Evolutionary conservation across 2,797 vertebrate genomes (phyloP).

Genomic region (Distichodus sexfasciatus): DNA sequence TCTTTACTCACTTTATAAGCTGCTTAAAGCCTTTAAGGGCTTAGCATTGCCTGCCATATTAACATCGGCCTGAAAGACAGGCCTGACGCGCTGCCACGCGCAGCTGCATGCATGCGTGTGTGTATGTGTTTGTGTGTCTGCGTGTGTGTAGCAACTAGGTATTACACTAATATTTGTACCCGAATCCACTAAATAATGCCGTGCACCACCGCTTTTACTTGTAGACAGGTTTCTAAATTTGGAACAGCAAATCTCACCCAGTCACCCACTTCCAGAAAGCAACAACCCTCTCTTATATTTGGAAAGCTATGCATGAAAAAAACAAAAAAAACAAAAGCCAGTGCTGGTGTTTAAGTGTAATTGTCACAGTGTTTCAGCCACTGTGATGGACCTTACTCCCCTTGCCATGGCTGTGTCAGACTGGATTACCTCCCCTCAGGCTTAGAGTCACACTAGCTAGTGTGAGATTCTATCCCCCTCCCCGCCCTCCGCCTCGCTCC

Average conservation of each 20-base stretch:
- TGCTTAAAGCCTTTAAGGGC: slow-evolving; percentile 79
- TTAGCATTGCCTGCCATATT: slow-evolving; percentile 77
- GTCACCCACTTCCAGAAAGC: not conserved
- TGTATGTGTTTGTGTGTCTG: slow-evolving; percentile 9
- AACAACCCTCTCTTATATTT: not conserved
- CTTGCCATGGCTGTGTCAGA: not conserved
- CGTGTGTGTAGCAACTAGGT: not conserved
- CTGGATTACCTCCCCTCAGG: slow-evolving; percentile 28
- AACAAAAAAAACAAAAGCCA: too few relatives aligned
- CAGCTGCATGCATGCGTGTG: slow-evolving; percentile 42
- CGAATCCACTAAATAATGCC: not conserved
- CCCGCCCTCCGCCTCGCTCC: slow-evolving; percentile 4
- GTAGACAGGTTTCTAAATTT: not conserved
- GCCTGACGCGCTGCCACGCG: slow-evolving; percentile 74
- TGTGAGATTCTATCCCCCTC: too few relatives aligned
- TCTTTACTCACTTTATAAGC: slow-evolving; percentile 77
- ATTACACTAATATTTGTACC: not conserved
- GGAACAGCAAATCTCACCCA: not conserved
- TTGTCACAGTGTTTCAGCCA: not conserved
- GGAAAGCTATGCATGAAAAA: too few relatives aligned
- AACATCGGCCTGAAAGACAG: slow-evolving; percentile 78
- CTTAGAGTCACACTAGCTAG: not conserved
- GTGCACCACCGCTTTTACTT: not conserved
- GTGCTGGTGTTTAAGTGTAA: not conserved
- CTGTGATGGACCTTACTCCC: not conserved